These are phyloP conservation scores for Hucho hucho DNA, from an alignment of 2,113 vertebrate genomes.

Conservation along the genomic window DNA sequence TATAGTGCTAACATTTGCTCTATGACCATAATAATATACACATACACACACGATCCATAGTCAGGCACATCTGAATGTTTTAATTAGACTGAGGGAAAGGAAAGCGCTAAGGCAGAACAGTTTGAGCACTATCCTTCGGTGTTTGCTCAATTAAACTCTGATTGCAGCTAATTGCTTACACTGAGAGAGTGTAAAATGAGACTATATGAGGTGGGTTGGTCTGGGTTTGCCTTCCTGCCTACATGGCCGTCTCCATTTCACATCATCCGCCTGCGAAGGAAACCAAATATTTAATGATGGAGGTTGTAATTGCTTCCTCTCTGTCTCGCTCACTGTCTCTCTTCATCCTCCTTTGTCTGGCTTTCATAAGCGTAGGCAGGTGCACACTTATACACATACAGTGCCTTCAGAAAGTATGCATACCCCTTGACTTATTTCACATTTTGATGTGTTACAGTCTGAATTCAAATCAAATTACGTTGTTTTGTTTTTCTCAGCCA, in stretches of 20 bases:
- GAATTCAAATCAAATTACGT: too few relatives aligned
- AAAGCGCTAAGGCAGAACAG: constrained; percentile 53
- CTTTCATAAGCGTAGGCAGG: constrained; percentile 51
- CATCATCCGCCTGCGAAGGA: constrained; percentile 52
- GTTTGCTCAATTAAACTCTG: constrained; percentile 74
- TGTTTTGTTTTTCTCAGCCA: too few relatives aligned
- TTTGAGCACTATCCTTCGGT: constrained; percentile 61
- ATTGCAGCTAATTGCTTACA: constrained; percentile 73
- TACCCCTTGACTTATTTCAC: too few relatives aligned
- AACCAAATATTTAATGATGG: constrained; percentile 66
- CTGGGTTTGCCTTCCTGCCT: constrained; percentile 18
- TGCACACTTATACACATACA: constrained; percentile 16
- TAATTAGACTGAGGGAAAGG: constrained; percentile 63
- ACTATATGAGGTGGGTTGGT: constrained; percentile 51
- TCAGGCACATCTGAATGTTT: constrained; percentile 54
- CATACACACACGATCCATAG: constrained; percentile 21
- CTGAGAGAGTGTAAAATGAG: constrained; percentile 59
- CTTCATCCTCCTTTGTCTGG: constrained; percentile 28
- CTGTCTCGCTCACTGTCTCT: constrained; percentile 35
- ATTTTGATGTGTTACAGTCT: too few relatives aligned
- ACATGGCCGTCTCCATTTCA: constrained; percentile 37
- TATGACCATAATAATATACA: too few relatives aligned
- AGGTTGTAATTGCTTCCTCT: constrained; percentile 64
- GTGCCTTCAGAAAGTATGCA: too few relatives aligned
- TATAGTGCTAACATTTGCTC: neutral